Evolutionary conservation across 2,888 invertebrate species (phyloP), one percentile per base, ranked within the genome.

Genomic region (Calameuta idolon): DNA sequence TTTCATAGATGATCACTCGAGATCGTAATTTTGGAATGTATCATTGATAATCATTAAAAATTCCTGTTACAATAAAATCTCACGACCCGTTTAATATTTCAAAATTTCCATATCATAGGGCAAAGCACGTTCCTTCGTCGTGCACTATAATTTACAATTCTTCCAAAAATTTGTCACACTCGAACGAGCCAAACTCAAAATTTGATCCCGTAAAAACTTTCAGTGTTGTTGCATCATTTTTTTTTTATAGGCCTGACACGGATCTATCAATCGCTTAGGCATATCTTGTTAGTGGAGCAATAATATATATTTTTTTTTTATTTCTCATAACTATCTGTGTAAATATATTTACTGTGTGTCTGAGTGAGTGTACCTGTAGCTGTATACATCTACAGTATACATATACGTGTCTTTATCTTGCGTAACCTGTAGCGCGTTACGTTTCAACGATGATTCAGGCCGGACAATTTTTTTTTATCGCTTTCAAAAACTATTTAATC

Each of bases 401-500:
- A 12, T 35, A 31, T 23, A 33, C 33, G 23, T 34, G 34, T 12
- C 74, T 31, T 34, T 15, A 11, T 12, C 74, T 34, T 23, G 74
- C 35, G 35, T 34, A 33, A 34, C 23, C 35, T 74, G 33, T 33
- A n/a, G 33, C 35, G 33, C n/a, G n/a, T n/a, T 5, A 34, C 5
- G 0, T 74, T 31, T 34, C 74, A 33, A 9, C 12, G 33, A 35
- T 9, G 15, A 74, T 74, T 34, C 74, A 74, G 74, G 74, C 74
- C 74, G 74, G 74, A 74, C 15, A 69, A 11, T 69, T 31, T 15
- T 76, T 73, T 55, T 78, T 68, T 35, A 83, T 85, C 79, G 80
- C 79, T 4, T 55, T 79, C 84, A 84, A 85, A 82, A 85, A 85
- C 83, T 83, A 85, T 85, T 85, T 82, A 85, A 85, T 84, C 81